Evolutionary conservation across 2,113 vertebrate species (phyloP).

Genomic region (Hassar affinis): DNA sequence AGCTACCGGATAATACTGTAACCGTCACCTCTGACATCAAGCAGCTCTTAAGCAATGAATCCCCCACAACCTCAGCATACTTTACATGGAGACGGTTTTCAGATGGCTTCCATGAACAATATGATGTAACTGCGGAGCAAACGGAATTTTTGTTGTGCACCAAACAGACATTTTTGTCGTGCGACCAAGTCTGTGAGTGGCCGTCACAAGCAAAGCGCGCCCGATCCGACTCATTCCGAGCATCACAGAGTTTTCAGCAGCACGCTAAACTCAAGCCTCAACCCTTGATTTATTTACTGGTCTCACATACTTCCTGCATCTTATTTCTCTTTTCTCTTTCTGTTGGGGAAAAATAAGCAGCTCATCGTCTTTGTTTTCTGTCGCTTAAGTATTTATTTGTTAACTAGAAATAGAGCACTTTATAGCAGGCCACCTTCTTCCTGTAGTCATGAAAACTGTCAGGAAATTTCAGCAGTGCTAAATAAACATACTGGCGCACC

Average conservation of each 20-base stretch:
- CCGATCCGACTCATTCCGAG: background rate
- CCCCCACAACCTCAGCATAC: background rate
- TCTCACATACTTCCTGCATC: background rate
- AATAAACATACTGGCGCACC: background rate
- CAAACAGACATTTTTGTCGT: background rate
- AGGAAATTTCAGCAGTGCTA: background rate
- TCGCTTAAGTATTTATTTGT: background rate
- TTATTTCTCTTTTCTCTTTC: background rate
- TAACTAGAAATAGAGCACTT: too few species aligned
- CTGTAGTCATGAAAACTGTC: background rate
- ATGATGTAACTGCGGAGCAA: constrained; percentile 4
- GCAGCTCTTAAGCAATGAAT: background rate
- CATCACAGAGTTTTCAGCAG: background rate
- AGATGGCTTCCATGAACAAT: background rate
- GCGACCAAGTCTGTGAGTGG: background rate
- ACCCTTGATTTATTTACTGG: background rate
- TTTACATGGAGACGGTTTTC: background rate
- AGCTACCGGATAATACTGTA: background rate
- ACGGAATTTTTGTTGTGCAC: background rate
- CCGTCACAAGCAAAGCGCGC: background rate
- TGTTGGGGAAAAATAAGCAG: background rate
- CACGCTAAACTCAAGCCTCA: background rate
- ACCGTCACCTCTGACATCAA: background rate
- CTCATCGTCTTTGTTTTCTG: background rate
- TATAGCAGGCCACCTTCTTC: background rate